Percentiles rank a stretch among this genome's conserved stretches.
Evolutionary conservation across 1,140 invertebrate species (phyloP).

Genomic region (Ceratosolen solmsi): DNA sequence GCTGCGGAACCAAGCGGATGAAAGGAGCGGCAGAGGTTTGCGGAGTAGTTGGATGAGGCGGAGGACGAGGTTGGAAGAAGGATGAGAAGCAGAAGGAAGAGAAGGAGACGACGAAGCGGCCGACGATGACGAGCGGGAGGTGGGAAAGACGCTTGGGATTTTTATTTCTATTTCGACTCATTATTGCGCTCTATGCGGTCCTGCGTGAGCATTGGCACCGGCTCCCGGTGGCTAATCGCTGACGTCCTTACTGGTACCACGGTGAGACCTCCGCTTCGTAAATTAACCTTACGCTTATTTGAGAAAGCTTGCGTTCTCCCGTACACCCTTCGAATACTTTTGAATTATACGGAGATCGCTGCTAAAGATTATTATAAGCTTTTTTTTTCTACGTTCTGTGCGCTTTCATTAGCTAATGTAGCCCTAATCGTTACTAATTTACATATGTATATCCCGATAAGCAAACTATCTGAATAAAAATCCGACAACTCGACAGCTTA

Average conservation of each 20-base stretch:
- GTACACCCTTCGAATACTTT: neutral
- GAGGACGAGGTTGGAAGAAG: too few relatives aligned
- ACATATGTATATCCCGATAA: neutral
- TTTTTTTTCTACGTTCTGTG: neutral
- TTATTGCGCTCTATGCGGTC: neutral
- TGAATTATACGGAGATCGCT: neutral
- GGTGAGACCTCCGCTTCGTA: neutral
- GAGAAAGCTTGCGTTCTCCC: neutral
- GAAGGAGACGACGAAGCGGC: neutral
- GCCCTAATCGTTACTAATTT: neutral
- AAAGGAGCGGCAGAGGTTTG: neutral
- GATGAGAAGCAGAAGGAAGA: too few relatives aligned
- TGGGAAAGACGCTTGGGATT: neutral
- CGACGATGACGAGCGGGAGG: neutral
- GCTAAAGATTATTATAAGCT: neutral
- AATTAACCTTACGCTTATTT: neutral
- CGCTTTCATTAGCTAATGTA: neutral
- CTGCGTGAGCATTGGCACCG: neutral
- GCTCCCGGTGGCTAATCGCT: neutral
- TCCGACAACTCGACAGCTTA: neutral
- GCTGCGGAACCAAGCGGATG: neutral
- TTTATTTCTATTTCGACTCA: conserved; percentile 19
- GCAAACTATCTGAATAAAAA: neutral
- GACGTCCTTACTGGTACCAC: too few relatives aligned
- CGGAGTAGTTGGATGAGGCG: too few relatives aligned